These are phyloP conservation scores for Thunnus thynnus DNA, from an alignment of 2,113 vertebrate species.

Conservation along the genomic window DNA sequence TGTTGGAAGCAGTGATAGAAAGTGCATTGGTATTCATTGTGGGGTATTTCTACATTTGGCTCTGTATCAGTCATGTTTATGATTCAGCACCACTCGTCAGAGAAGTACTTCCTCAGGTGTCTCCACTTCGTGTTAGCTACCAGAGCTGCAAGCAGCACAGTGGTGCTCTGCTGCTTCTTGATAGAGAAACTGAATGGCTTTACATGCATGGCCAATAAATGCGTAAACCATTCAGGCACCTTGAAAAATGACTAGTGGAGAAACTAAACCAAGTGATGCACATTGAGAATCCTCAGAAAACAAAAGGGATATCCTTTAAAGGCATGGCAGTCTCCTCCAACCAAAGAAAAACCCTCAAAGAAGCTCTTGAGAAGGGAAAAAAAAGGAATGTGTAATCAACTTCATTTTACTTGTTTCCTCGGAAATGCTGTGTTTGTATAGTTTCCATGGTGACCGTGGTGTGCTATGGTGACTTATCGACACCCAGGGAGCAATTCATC, in stretches of 20 bases:
- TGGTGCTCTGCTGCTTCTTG: background rate
- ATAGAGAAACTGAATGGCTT: background rate
- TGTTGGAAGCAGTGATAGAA: slow-evolving; percentile 49
- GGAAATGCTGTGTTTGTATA: slow-evolving; percentile 74
- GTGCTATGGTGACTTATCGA: slow-evolving; percentile 77
- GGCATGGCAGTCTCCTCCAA: slow-evolving; percentile 13
- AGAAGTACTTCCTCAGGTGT: slow-evolving; percentile 34
- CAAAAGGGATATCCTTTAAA: slow-evolving; percentile 32
- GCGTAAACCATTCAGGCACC: slow-evolving; percentile 7
- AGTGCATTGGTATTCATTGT: slow-evolving; percentile 65
- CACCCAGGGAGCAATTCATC: slow-evolving; percentile 77
- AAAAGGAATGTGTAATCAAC: slow-evolving; percentile 65
- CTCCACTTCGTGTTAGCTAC: slow-evolving; percentile 19
- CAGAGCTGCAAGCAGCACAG: background rate
- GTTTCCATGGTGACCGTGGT: slow-evolving; percentile 82
- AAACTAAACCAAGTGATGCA: slow-evolving; percentile 1
- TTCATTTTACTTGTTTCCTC: slow-evolving; percentile 68
- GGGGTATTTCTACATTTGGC: slow-evolving; percentile 56
- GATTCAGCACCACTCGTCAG: slow-evolving; percentile 42
- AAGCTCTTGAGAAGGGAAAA: slow-evolving; percentile 19
- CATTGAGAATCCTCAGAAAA: background rate
- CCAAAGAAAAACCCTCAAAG: slow-evolving; percentile 10
- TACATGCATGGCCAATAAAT: background rate
- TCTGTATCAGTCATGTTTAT: slow-evolving; percentile 63
- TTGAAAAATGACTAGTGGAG: background rate